A percentile compares a stretch with the other conserved stretches of the same genome.
These are phyloP conservation scores for Cynopterus brachyotis DNA, from an alignment of 2,113 vertebrate genomes.

Conservation along the genomic window DNA sequence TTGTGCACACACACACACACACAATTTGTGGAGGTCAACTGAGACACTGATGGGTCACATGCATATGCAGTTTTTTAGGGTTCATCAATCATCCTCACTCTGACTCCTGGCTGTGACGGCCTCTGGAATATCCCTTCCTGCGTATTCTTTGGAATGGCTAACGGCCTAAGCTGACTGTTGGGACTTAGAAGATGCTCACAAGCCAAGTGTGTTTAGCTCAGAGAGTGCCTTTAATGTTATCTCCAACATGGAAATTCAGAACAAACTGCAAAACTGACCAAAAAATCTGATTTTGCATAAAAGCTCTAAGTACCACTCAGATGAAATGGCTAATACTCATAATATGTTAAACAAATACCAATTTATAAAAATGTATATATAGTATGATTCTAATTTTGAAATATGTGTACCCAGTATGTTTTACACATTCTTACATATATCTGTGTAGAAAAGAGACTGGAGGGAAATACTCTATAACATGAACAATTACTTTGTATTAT, in stretches of 20 bases:
- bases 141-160: not conserved
- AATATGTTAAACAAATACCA: not conserved
- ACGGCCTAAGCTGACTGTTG: not conserved
- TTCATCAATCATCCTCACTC: not conserved
- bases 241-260: not conserved
- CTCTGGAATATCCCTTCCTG: not conserved
- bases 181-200: not conserved
- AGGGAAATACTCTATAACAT: slow-evolving; percentile 14
- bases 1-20: not conserved
- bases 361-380: not conserved
- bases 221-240: not conserved
- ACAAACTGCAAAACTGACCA: not conserved
- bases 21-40: not conserved
- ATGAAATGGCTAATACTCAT: not conserved
- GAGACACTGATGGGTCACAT: not conserved
- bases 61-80: not conserved
- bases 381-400: not conserved
- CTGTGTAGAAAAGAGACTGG: not conserved
- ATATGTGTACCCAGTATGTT: not conserved
- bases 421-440: not conserved
- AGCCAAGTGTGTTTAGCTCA: not conserved
- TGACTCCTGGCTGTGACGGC: not conserved
- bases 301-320: not conserved
- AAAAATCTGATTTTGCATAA: not conserved
- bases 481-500: not conserved